Base-by-base conservation (phyloP, 1,140 invertebrate genomes). In the Leptonema lineaticorne region DNA sequence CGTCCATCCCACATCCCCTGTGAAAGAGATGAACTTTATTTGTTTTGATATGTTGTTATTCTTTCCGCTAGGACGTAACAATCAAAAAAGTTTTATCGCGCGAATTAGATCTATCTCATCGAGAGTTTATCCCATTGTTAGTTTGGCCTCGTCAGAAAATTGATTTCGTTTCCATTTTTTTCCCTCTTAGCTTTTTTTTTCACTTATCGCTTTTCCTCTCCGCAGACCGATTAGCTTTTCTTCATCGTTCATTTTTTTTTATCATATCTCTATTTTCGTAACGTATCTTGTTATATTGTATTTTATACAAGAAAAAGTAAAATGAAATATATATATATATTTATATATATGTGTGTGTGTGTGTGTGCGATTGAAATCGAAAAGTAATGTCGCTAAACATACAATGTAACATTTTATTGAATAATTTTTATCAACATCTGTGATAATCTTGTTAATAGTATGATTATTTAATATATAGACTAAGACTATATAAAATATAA, bases 1-100 rank as follows among this genome's bases (percentile, higher is more conserved):
- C n/a, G n/a, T n/a, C n/a, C 33, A 37, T 37, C 37, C 9, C 37
- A 9, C 30, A 33, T 33, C 30, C 30, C 30, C 30, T 6, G 11
- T 6, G 30, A 11, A 37, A 63, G 59, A 63, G 28, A 63, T 63
- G 59, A 63, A 63, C 59, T 63, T 63, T 63, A 63, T 63, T 63
- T 63, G 59, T 63, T 63, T 63, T 63, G 59, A 63, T 63, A 33
- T 63, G 59, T 63, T 63, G 59, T 63, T 63, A 63, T 63, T 63
- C 59, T 46, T 46, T 45, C 59, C 22, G 33, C 33, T 46, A 33
- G 33, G 26, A 46, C 33, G 41, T 63, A 63, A 63, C 59, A 63
- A 63, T 63, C 57, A 46, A 27, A 63, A 58, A 63, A 46, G 33
- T 63, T 63, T 63, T 45, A 45, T 46, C 41, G 16, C 41, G 41